phyloP scores from a whole-genome alignment of 2,888 invertebrate species.

The Spicauda simplicius region DNA sequence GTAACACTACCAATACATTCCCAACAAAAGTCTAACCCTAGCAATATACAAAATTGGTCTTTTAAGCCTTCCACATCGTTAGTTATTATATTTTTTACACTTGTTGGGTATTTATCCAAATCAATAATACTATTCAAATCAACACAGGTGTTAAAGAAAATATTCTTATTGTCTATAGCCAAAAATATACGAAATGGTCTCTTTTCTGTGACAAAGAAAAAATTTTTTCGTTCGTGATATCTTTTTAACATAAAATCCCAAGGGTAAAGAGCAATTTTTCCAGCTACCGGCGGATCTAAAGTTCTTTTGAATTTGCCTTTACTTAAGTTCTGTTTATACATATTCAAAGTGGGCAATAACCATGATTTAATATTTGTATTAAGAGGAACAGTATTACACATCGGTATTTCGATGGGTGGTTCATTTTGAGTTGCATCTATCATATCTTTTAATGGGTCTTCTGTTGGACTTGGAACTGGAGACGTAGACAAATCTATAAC shows the following conservation, averaged over 20 bases:
- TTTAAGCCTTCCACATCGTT: slow-evolving; percentile 59
- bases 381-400: slow-evolving; percentile 25
- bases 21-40: slow-evolving; percentile 72
- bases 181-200: slow-evolving; percentile 69
- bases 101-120: slow-evolving; percentile 65
- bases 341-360: slow-evolving; percentile 68
- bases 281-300: slow-evolving; percentile 60
- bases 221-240: slow-evolving; percentile 67
- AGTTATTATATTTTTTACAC: slow-evolving; percentile 68
- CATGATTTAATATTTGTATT: slow-evolving; percentile 62
- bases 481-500: slow-evolving; percentile 4
- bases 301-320: slow-evolving; percentile 53
- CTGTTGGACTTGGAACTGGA: not conserved
- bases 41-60: slow-evolving; percentile 72
- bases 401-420: not conserved
- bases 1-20: slow-evolving; percentile 71
- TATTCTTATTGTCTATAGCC: slow-evolving; percentile 57
- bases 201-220: slow-evolving; percentile 63
- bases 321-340: slow-evolving; percentile 58
- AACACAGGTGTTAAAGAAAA: slow-evolving; percentile 63
- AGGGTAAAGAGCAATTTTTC: slow-evolving; percentile 62
- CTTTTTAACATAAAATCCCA: slow-evolving; percentile 72
- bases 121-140: slow-evolving; percentile 69
- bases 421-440: not conserved
- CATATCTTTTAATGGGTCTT: not conserved